phyloP scores from a whole-genome alignment of 2,797 vertebrate species.

The Lithobates sylvaticus region DNA sequence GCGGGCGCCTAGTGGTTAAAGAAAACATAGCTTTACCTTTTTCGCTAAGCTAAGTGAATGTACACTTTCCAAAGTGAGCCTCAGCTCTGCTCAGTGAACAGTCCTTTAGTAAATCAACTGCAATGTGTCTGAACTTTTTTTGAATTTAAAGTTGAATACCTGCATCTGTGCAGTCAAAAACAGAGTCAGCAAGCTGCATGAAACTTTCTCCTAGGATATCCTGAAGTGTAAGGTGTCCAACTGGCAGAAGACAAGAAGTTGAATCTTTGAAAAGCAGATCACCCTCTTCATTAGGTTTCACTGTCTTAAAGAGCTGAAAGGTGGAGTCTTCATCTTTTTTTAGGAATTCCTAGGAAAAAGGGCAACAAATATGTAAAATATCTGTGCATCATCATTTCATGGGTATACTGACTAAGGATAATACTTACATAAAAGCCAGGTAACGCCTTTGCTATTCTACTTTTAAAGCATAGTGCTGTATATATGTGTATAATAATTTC shows the following conservation, averaged over 20 bases:
- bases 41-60: no score
- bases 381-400: background rate
- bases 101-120: background rate
- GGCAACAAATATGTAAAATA: background rate
- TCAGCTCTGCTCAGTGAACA: background rate
- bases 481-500: no score
- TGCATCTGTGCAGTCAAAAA: conserved; percentile 87
- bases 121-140: background rate
- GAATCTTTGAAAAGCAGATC: conserved; percentile 91
- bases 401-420: no score
- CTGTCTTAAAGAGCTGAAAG: conserved; percentile 86
- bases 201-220: conserved; percentile 85
- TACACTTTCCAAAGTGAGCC: background rate
- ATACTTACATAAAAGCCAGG: no score
- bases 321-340: conserved; percentile 71
- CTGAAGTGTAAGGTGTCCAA: conserved; percentile 80
- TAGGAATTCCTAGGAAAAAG: conserved; percentile 78
- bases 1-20: no score
- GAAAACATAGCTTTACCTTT: no score
- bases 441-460: no score
- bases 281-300: conserved; percentile 81
- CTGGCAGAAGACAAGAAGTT: conserved; percentile 81
- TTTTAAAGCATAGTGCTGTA: no score
- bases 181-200: conserved; percentile 76
- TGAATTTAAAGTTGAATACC: conserved; percentile 71